Conservation (phyloP, 2,797 vertebrate species). For the Clangula hyemalis region DNA sequence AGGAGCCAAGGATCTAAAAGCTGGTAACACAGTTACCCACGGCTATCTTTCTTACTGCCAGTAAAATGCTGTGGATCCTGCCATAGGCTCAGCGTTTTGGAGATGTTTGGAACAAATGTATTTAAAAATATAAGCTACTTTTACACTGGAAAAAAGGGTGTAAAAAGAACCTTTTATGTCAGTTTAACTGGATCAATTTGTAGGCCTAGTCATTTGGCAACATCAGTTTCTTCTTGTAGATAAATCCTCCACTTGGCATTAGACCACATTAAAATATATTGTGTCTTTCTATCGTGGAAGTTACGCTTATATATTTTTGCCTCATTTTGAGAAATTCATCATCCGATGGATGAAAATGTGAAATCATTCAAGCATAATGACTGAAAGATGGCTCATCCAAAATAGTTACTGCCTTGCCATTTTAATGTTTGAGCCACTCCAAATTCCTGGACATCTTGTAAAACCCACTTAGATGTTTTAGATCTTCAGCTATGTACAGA, state of each 20-base stretch:
- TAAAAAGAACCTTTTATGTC: not conserved
- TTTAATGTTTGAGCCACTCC: not conserved
- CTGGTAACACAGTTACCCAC: not conserved
- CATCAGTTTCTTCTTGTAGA: not conserved
- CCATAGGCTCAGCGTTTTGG: not conserved
- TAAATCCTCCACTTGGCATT: not conserved
- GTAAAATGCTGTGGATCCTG: not conserved
- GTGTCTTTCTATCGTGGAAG: not conserved
- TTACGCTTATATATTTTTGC: not conserved
- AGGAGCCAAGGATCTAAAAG: constrained; percentile 7
- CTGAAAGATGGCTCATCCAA: not conserved
- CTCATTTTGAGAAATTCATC: not conserved
- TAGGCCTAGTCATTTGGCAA: not conserved
- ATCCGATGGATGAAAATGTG: not conserved
- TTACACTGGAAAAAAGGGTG: not conserved
- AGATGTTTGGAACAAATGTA: not conserved
- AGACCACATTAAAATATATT: not conserved
- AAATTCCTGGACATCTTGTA: not conserved
- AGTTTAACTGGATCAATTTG: not conserved
- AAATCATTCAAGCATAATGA: not conserved
- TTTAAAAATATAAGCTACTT: not conserved
- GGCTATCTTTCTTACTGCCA: not conserved
- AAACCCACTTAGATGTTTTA: not conserved
- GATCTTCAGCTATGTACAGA: not conserved
- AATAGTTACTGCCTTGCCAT: not conserved